phyloP scores from a whole-genome alignment of 2,797 vertebrate genomes.

The Schizopygopsis malacanthus region DNA sequence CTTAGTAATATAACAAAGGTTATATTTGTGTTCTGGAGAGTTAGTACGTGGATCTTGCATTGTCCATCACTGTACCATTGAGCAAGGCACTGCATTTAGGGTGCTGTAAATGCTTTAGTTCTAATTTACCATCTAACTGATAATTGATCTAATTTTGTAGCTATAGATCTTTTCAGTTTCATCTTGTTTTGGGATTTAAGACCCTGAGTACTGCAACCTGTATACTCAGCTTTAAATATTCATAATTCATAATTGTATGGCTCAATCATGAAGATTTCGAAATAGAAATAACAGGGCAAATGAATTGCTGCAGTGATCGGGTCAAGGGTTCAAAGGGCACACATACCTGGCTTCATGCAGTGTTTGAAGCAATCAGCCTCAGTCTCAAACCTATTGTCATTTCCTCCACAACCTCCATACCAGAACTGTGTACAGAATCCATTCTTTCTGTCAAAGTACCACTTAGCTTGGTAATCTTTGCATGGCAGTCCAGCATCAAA shows the following conservation, averaged over 20 bases:
- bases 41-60: background rate
- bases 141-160: background rate
- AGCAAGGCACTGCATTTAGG: background rate
- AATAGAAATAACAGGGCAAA: background rate
- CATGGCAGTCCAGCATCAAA: constrained; percentile 85
- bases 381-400: constrained; percentile 87
- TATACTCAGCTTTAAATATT: background rate
- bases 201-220: background rate
- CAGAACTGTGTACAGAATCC: constrained; percentile 87
- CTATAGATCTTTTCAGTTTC: background rate
- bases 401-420: constrained; percentile 86
- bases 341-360: constrained; percentile 83
- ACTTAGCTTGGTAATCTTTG: constrained; percentile 88
- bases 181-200: background rate
- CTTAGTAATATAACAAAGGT: background rate
- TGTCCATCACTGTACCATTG: background rate
- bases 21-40: background rate
- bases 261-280: background rate
- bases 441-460: constrained; percentile 88
- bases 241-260: background rate
- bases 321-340: constrained; percentile 12
- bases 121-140: background rate
- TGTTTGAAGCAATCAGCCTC: constrained; percentile 82
- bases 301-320: background rate
- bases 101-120: background rate